Base-by-base conservation (phyloP, 2,888 invertebrate species). In the Cephus spinipes region DNA sequence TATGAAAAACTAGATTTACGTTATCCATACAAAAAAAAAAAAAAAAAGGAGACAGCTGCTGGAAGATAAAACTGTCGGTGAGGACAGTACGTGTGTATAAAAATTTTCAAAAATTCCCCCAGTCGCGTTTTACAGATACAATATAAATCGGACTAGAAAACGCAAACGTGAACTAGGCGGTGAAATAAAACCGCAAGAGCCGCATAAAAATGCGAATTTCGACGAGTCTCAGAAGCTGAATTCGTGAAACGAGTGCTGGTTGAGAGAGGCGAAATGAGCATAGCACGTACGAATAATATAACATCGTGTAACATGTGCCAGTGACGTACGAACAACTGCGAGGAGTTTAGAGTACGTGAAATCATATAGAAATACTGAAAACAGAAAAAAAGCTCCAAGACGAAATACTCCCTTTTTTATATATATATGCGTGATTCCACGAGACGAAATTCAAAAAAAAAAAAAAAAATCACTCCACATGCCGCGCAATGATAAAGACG, bases 271-370 rank as follows among this genome's bases (percentile, higher is more conserved):
- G 15, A 55, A 82, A 81, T 78, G 78, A 82, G 77, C 79, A 73
- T 73, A 74, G 80, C 85, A 83, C 83, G 83, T 83, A 81, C 76
- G 75, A 79, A 83, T 83, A 80, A 81, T 84, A 85, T 82, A 85
- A 85, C 83, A 83, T 83, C 74, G 76, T 77, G 83, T 81, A 84
- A 83, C 84, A 85, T 80, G 83, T 81, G 84, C 81, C 73, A 73
- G 79, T 78, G 80, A 81, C 84, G 81, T 82, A 71, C 55, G 23
- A 55, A 55, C 55, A 23, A 55, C 55, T 55, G 55, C 23, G 55
- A 15, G 23, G 23, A 23, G 55, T 55, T 55, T 23, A 23, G 55
- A 55, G 55, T 23, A 55, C 55, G 55, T 55, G 55, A 55, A 55
- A 23, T 55, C 55, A 23, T 55, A 55, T 55, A 55, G 55, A 23